Percentiles rank a stretch among this genome's conserved stretches.
Conservation (phyloP, 1,140 invertebrate species). For the Drosophila suzukii region DNA sequence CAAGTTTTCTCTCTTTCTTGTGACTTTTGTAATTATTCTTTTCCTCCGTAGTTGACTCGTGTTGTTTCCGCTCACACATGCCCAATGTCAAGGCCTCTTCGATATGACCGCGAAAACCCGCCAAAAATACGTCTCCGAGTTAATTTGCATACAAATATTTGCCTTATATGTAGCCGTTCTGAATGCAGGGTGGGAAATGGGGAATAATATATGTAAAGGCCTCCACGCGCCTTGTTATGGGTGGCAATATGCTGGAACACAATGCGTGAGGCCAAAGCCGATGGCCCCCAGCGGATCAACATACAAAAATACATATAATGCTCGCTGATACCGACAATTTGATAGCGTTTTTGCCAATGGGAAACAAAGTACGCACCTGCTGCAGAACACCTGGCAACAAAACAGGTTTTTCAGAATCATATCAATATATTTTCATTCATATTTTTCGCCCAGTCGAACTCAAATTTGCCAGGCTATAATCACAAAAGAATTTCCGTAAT, state of each 20-base stretch:
- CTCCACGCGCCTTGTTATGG: slow-evolving; percentile 28
- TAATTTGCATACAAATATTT: slow-evolving; percentile 51
- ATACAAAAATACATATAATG: slow-evolving; percentile 21
- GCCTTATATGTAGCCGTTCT: slow-evolving; percentile 11
- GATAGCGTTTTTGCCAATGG: slow-evolving; percentile 20
- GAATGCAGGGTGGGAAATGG: slow-evolving; percentile 13
- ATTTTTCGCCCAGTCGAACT: background rate
- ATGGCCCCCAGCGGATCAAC: slow-evolving; percentile 34
- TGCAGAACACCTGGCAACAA: slow-evolving; percentile 19
- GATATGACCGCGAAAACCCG: slow-evolving; percentile 13
- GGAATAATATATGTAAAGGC: slow-evolving; percentile 11
- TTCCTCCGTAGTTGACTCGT: slow-evolving; percentile 15
- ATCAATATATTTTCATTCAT: slow-evolving; percentile 1
- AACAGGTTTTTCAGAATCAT: background rate
- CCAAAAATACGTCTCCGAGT: slow-evolving; percentile 35
- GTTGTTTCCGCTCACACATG: slow-evolving; percentile 34
- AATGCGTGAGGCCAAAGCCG: slow-evolving; percentile 15
- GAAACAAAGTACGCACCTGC: slow-evolving; percentile 37
- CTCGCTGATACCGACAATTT: slow-evolving; percentile 33
- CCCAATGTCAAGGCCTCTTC: slow-evolving; percentile 64
- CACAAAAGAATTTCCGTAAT: background rate
- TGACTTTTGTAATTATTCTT: slow-evolving; percentile 28
- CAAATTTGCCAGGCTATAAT: background rate
- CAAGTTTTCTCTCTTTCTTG: slow-evolving; percentile 6
- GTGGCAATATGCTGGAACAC: background rate